Percentiles rank a stretch among this genome's conserved stretches.
These are phyloP conservation scores for Mamestra brassicae DNA, from an alignment of 2,888 invertebrate genomes.

Conservation along the genomic window DNA sequence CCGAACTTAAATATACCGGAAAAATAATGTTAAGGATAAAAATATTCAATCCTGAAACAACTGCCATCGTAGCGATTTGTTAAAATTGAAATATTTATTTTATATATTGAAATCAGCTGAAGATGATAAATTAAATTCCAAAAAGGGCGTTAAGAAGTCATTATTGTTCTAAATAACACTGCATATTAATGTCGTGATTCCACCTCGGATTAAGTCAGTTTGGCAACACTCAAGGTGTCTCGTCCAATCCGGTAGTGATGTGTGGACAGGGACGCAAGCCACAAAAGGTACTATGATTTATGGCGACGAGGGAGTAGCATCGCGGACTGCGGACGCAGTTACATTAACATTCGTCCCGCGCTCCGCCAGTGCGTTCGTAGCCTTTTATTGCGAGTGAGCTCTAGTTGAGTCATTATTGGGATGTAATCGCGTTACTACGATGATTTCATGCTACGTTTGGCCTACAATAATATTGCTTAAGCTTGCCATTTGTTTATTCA, in stretches of 20 bases:
- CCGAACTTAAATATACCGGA: slow-evolving; percentile 37
- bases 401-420: slow-evolving; percentile 67
- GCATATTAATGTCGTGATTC: slow-evolving; percentile 22
- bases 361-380: slow-evolving; percentile 55
- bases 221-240: slow-evolving; percentile 55
- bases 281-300: slow-evolving; percentile 84
- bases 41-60: slow-evolving; percentile 33
- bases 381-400: slow-evolving; percentile 60
- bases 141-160: neutral
- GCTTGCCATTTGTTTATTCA: slow-evolving; percentile 25
- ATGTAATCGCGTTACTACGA: slow-evolving; percentile 55
- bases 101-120: neutral
- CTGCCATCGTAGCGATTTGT: slow-evolving; percentile 24
- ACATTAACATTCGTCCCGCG: slow-evolving; percentile 80
- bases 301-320: slow-evolving; percentile 61
- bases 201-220: slow-evolving; percentile 53
- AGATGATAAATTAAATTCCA: slow-evolving; percentile 26
- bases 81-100: slow-evolving; percentile 28
- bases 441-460: slow-evolving; percentile 49
- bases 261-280: slow-evolving; percentile 74
- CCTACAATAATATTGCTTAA: slow-evolving; percentile 41
- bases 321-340: slow-evolving; percentile 48
- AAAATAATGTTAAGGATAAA: slow-evolving; percentile 37
- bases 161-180: slow-evolving; percentile 28
- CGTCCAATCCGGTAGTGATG: slow-evolving; percentile 69